phyloP scores from a whole-genome alignment of 2,888 invertebrate species.

The Parascotia fuliginaria region DNA sequence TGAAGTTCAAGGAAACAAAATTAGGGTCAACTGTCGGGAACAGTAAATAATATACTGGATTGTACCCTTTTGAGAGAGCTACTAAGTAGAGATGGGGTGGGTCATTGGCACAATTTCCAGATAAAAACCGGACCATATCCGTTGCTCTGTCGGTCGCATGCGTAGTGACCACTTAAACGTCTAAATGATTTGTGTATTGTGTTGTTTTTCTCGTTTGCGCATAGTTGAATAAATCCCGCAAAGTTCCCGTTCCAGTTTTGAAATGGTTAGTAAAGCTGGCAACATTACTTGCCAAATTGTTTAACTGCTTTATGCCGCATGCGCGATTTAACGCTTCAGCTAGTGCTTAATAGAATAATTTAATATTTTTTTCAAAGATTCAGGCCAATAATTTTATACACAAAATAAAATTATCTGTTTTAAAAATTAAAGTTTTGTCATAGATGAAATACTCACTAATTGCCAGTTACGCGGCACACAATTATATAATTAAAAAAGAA shows the following conservation, averaged over 20 bases:
- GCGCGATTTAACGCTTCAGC: background rate
- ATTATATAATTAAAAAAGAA: background rate
- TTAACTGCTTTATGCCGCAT: background rate
- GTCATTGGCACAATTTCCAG: constrained; percentile 19
- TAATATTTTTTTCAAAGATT: background rate
- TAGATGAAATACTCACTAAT: background rate
- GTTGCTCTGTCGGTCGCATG: constrained; percentile 26
- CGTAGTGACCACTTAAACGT: constrained; percentile 35
- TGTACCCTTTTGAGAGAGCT: constrained; percentile 13
- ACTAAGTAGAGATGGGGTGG: constrained; percentile 5
- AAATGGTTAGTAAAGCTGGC: background rate
- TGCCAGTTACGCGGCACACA: background rate
- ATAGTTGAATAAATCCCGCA: constrained; percentile 34
- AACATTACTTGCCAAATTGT: background rate
- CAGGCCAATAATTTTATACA: background rate
- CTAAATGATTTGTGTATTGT: constrained; percentile 46
- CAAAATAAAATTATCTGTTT: background rate
- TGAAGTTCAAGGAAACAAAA: constrained; percentile 32
- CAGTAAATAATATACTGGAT: constrained; percentile 41
- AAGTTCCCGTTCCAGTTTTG: background rate
- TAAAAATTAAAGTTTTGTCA: background rate
- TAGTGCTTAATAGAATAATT: background rate
- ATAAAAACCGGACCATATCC: constrained; percentile 33
- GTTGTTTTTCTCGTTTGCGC: constrained; percentile 28
- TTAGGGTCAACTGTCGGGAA: constrained; percentile 38